Percentiles rank a stretch among this genome's conserved stretches.
Conservation (phyloP, 2,888 invertebrate species). For the Alloplasta piceator region DNA sequence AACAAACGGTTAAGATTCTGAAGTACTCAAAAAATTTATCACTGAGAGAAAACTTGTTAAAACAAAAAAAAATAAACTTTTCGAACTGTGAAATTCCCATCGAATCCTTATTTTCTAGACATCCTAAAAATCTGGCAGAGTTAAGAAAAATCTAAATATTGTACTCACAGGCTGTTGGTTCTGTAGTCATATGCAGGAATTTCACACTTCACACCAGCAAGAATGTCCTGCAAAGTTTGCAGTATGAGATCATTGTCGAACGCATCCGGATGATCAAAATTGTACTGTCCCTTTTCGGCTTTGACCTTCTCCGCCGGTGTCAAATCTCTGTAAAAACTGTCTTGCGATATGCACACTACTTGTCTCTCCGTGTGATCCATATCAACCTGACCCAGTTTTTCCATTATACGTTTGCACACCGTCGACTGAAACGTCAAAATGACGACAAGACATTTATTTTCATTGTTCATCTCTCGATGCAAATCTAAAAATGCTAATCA, state of each 20-base stretch:
- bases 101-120: too few relatives aligned
- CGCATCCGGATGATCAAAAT: conserved; percentile 99
- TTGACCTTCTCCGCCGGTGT: conserved; percentile 91
- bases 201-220: conserved; percentile 93
- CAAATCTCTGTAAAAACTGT: conserved; percentile 97
- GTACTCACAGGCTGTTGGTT: conserved; percentile 92
- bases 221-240: conserved; percentile 91
- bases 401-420: conserved; percentile 98
- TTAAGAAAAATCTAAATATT: not conserved
- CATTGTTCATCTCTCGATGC: too few relatives aligned
- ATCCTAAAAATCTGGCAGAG: not conserved
- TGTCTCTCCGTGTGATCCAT: conserved; percentile 94
- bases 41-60: too few relatives aligned
- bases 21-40: too few relatives aligned
- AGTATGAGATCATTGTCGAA: conserved; percentile 95
- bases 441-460: not conserved
- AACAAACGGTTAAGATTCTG: too few relatives aligned
- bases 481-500: too few relatives aligned
- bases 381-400: conserved; percentile 96
- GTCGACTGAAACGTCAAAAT: conserved; percentile 90
- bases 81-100: too few relatives aligned
- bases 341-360: conserved; percentile 97
- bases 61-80: too few relatives aligned
- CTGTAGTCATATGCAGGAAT: conserved; percentile 97
- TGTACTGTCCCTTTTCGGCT: conserved; percentile 95